Base-by-base conservation (phyloP, 1,140 invertebrate genomes). In the Drosophila fuyamai region DNA sequence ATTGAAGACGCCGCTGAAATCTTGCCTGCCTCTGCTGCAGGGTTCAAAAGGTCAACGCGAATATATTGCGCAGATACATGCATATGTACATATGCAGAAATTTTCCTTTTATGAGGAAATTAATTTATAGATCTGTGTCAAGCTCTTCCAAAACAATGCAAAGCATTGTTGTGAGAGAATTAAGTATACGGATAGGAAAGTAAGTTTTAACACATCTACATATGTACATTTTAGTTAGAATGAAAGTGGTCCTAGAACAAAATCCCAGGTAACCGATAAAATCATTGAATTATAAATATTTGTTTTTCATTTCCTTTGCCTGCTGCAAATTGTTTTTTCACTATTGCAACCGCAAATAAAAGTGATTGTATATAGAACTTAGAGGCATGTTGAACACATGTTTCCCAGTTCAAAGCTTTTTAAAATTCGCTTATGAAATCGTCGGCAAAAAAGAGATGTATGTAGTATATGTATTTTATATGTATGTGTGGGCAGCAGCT, bases 381-480 rank as follows among this genome's bases (percentile, higher is more conserved):
- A 7, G 14, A 38, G 51, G 71, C 83, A 88, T 86, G 83, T 80
- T 63, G 44, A 76, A 83, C 83, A 86, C 79, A 88, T 86, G 83
- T 74, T 65, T 10, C 5, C 12, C 14, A 50, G 70, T 40, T 51
- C 10, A 67, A 70, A 71, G 67, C 65, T 70, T 55, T 73, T 58
- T 7, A 27, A 40, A 51, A 63, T 44, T 36, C 14, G 16, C 40
- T 35, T 43, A 57, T 66, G 60, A 85, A 81, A 61, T 78, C 82
- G 74, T 66, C 32, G 63, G 35, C 51, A 70, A 29, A 48, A 32
- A 38, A 48, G 51, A 62, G 46, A 18, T 56, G 8, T 38, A 40
- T 57, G 35, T 32, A 13, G n/a, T 54, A 41, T 9, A 32, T 44
- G n/a, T 18, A 56, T 27, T 23, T 6, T 18, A 56, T 27, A 13